Base-by-base conservation (phyloP, 2,888 invertebrate species). In the Hipparchia semele region DNA sequence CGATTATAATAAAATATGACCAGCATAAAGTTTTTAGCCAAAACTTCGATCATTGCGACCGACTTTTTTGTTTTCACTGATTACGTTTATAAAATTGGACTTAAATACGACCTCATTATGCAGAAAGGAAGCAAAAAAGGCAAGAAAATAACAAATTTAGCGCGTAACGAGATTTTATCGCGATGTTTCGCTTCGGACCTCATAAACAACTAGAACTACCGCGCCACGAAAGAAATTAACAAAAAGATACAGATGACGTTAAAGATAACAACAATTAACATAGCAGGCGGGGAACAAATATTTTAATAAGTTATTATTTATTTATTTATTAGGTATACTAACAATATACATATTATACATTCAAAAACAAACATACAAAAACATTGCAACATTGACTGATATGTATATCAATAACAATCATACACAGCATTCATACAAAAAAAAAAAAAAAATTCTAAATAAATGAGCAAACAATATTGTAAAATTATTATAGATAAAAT, bases 171-270 rank as follows among this genome's bases (percentile, higher is more conserved):
- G 83, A 85, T 85, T 58, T 78, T 82, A 86, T 84, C 85, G 71
- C 79, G 79, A 74, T 79, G 78, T 80, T 79, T 49, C 72, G 73
- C 70, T 73, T 75, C 68, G 70, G 80, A 80, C 79, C 82, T 81
- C 82, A 81, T 87, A 88, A 88, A 87, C 80, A 81, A 82, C 81
- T 82, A 84, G 85, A 86, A 85, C 85, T 86, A 87, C 80, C 69
- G 74, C 68, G 64, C 79, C 77, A 75, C 23, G 77, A 64, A 33
- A 77, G 80, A 81, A 77, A 79, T 75, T 74, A 77, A 77, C 79
- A 77, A 75, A 82, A 84, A 85, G 39, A 87, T 87, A 82, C 84
- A 65, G 65, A 65, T 65, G 33, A 23, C 12, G 53, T 65, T 65
- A 49, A 12, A 53, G 65, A 65, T 65, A 65, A 65, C 51, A 53